Conservation (phyloP, 1,140 invertebrate species). For the Yoshiicerus persimilis region DNA sequence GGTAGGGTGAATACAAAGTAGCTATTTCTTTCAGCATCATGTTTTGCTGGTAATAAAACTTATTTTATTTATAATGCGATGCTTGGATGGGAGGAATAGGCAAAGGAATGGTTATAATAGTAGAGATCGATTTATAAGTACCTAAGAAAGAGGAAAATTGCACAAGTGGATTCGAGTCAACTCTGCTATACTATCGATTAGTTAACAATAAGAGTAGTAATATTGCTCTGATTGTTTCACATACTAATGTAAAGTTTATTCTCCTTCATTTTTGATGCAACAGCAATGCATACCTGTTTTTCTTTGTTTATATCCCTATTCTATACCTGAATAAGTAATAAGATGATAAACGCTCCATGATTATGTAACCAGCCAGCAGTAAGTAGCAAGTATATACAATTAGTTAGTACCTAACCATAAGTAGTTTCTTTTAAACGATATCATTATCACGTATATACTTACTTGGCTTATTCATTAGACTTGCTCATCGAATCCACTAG, state of each 20-base stretch:
- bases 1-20: not conserved
- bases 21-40: not conserved
- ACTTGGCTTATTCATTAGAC: not conserved
- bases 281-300: not conserved
- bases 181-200: not conserved
- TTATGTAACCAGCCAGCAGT: not conserved
- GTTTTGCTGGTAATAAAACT: not conserved
- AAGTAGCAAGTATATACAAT: not conserved
- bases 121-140: not conserved
- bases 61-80: not conserved
- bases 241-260: not conserved
- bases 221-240: conserved; percentile 19
- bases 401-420: not conserved
- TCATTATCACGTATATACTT: not conserved
- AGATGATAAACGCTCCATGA: not conserved
- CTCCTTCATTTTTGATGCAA: not conserved
- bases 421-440: not conserved
- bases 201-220: not conserved
- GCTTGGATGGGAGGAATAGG: not conserved
- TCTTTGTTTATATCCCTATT: not conserved
- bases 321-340: not conserved
- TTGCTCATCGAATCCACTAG: not conserved
- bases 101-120: not conserved
- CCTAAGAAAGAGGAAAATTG: not conserved
- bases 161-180: not conserved